Percentiles rank a stretch among this genome's conserved stretches.
These are phyloP conservation scores for Bombus affinis DNA, from an alignment of 1,140 invertebrate species.

Conservation along the genomic window DNA sequence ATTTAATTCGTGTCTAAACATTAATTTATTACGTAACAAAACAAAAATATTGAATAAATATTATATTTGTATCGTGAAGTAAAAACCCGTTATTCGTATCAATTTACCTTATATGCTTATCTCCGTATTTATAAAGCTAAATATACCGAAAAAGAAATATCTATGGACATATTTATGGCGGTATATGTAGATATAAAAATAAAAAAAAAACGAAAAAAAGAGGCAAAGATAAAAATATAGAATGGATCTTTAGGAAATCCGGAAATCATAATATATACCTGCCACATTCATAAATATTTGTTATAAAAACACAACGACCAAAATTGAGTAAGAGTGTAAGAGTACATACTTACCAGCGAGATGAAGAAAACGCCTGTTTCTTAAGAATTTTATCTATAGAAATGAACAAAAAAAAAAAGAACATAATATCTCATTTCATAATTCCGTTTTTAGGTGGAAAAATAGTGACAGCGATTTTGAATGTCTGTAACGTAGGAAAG, in stretches of 20 bases:
- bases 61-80: background rate
- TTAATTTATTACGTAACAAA: rapidly evolving
- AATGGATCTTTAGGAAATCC: background rate
- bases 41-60: too few relatives aligned
- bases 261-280: background rate
- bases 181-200: background rate
- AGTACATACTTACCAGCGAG: background rate
- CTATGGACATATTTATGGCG: background rate
- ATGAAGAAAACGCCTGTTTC: too few relatives aligned
- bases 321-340: background rate
- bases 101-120: background rate
- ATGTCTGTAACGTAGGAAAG: too few relatives aligned
- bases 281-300: background rate
- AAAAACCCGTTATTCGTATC: background rate
- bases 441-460: background rate
- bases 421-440: background rate
- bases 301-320: background rate
- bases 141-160: background rate
- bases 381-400: background rate
- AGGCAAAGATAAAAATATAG: background rate
- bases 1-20: too few relatives aligned
- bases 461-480: background rate
- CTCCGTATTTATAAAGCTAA: background rate
- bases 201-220: background rate
- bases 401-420: background rate